Evolutionary conservation across 2,888 invertebrate genomes (phyloP).

Genomic region (Synergus itoensis): DNA sequence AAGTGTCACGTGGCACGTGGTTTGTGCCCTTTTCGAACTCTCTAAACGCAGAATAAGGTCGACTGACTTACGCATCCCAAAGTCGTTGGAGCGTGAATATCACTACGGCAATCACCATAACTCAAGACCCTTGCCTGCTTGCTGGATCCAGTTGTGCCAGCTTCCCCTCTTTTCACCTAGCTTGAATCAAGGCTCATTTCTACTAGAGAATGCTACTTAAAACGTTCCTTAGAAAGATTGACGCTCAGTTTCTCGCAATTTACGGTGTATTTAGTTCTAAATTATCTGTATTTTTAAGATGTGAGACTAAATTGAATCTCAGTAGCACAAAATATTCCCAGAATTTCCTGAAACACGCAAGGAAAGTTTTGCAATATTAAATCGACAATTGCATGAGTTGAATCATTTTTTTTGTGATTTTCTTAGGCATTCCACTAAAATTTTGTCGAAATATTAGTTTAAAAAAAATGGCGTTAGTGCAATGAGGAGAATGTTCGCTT

Average conservation of each 20-base stretch:
- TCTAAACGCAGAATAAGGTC: constrained; percentile 3
- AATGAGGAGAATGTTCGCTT: no score
- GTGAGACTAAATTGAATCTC: no score
- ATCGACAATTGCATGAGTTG: no score
- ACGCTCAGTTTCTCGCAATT: background rate
- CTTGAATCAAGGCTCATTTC: constrained; percentile 13
- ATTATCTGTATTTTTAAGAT: background rate
- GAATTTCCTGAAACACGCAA: no score
- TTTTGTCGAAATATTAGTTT: no score
- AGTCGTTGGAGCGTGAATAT: constrained; percentile 43
- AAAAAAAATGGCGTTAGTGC: no score
- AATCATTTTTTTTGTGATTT: no score
- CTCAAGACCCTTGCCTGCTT: constrained; percentile 17
- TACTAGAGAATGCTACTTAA: constrained; percentile 1
- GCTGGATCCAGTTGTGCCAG: background rate
- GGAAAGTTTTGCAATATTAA: no score
- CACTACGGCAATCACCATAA: constrained; percentile 25
- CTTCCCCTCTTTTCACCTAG: background rate
- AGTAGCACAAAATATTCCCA: no score
- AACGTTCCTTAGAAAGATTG: background rate
- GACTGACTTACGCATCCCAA: constrained; percentile 21
- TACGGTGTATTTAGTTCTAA: background rate
- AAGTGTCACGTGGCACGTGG: constrained; percentile 11
- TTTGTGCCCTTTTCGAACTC: background rate
- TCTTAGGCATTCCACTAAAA: no score